Percentiles rank a stretch among this genome's conserved stretches.
These are phyloP conservation scores for Ridgeia piscesae DNA, from an alignment of 1,140 invertebrate species.

Conservation along the genomic window DNA sequence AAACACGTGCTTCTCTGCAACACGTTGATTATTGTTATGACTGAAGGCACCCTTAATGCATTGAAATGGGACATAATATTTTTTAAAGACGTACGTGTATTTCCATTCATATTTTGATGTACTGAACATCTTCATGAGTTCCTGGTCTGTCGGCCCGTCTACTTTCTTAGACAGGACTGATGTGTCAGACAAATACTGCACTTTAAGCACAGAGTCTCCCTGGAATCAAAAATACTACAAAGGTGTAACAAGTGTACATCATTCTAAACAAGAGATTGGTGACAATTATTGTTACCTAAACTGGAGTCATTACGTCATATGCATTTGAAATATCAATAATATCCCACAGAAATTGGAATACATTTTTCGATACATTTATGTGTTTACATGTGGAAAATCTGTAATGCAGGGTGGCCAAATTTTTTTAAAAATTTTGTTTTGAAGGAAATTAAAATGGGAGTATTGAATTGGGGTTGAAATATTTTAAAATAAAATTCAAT, in stretches of 20 bases:
- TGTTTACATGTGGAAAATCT: too few species aligned
- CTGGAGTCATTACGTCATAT: not conserved
- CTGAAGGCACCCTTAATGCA: not conserved
- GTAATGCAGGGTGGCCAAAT: too few species aligned
- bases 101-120: slow-evolving; percentile 26
- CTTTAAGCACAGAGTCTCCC: slow-evolving; percentile 24
- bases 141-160: slow-evolving; percentile 11
- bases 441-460: too few species aligned
- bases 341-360: not conserved
- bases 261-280: too few species aligned
- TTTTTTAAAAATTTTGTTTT: too few species aligned
- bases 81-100: slow-evolving; percentile 18
- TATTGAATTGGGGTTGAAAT: too few species aligned
- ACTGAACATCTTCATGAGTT: slow-evolving; percentile 30
- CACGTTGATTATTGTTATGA: not conserved
- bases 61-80: not conserved
- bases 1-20: too few species aligned
- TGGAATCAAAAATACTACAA: not conserved
- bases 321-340: not conserved
- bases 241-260: too few species aligned
- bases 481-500: too few species aligned
- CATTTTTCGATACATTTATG: not conserved
- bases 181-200: slow-evolving; percentile 19
- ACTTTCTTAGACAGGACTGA: not conserved
- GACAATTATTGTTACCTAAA: too few species aligned